These are phyloP conservation scores for Polymixis flavicincta DNA, from an alignment of 2,888 invertebrate species.

Conservation along the genomic window DNA sequence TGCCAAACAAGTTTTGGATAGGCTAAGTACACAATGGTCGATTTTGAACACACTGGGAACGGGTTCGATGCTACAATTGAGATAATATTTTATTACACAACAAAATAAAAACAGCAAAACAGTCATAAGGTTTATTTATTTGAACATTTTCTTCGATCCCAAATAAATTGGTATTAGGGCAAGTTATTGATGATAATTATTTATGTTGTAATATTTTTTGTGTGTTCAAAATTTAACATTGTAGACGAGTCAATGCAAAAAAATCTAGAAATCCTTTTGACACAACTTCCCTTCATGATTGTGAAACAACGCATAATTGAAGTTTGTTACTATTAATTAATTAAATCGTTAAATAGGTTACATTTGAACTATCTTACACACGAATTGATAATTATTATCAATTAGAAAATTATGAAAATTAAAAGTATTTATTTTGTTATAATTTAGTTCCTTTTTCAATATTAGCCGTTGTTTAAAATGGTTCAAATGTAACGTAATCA, in stretches of 20 bases:
- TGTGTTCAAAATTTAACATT: slow-evolving; percentile 6
- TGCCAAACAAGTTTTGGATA: slow-evolving; percentile 2
- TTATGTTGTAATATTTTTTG: neutral
- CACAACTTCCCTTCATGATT: slow-evolving; percentile 13
- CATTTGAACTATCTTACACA: slow-evolving; percentile 61
- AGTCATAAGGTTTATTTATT: no score
- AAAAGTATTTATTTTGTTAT: slow-evolving; percentile 51
- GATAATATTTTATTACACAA: neutral
- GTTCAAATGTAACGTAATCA: slow-evolving; percentile 64
- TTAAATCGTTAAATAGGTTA: slow-evolving; percentile 60
- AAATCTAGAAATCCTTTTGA: neutral
- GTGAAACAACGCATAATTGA: slow-evolving; percentile 53
- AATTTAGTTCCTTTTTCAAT: slow-evolving; percentile 60
- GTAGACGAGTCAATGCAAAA: neutral
- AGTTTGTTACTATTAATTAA: slow-evolving; percentile 59
- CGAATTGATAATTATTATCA: neutral
- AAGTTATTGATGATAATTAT: neutral
- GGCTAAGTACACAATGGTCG: neutral
- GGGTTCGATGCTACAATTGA: neutral
- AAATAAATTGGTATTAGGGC: neutral
- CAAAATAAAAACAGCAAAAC: no score
- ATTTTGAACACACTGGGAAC: slow-evolving; percentile 22
- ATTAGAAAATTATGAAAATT: slow-evolving; percentile 35
- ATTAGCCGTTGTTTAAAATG: slow-evolving; percentile 52
- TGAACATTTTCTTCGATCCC: neutral